Base-by-base conservation (phyloP, 2,888 invertebrate species). In the Heliconius charithonia region DNA sequence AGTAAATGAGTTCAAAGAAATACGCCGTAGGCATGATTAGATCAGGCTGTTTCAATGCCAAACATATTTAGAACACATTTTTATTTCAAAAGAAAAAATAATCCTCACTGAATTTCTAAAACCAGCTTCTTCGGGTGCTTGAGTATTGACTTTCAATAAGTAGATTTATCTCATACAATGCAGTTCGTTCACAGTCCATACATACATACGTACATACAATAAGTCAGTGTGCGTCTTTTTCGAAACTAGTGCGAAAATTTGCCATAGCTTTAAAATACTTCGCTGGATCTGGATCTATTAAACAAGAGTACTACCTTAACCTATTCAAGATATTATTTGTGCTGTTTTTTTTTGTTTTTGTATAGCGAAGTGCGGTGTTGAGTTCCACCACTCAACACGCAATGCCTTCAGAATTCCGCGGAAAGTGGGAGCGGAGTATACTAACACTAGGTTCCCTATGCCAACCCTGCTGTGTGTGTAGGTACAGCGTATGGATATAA, bases 111-210 rank as follows among this genome's bases (percentile, higher is more conserved):
- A 45, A 3, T 45, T 45, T 69, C 41, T 69, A 69, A 69, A 16
- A 69, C 25, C 41, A 41, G 41, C 41, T 69, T 69, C 25, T 69
- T 25, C 69, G 25, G 25, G 9, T 45, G 16, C 69, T 69, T 19
- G 41, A 67, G 67, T 67, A 67, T n/a, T 37, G 37, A 66, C 66
- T 66, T 67, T 67, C 37, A 41, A 67, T 67, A 41, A 67, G n/a
- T 6, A 37, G 32, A 59, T 25, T 10, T 62, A 25, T 4, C 6
- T 67, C 10, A 67, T 37, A 41, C n/a, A 41, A 67, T 67, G 37
- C 41, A 2, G 29, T 51, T 51, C 51, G 19, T 66, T n/a, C 32
- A 37, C 2, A 22, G 19, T 67, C 32, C 32, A 37, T 19, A 22
- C 51, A 51, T 19, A 22, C 12, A 25, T 12, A 25, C 0, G 12